Evolutionary conservation across 2,113 vertebrate genomes (phyloP).

Genomic region (Python bivittatus): DNA sequence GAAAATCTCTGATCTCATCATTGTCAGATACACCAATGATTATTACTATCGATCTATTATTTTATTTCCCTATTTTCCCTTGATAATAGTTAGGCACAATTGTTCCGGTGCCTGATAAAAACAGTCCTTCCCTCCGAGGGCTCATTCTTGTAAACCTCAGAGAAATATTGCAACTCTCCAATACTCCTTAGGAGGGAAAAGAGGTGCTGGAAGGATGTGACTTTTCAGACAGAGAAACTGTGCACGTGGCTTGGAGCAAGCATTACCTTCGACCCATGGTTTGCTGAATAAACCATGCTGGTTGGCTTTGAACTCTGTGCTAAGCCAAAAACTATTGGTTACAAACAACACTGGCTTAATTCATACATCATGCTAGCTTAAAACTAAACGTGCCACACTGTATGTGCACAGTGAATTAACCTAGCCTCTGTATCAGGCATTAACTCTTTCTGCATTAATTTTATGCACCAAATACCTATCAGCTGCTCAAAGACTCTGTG

Average conservation of each 20-base stretch:
- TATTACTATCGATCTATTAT: background rate
- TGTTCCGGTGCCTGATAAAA: constrained; percentile 10
- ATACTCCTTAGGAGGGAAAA: background rate
- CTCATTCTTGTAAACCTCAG: background rate
- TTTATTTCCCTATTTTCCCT: background rate
- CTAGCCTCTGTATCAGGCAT: background rate
- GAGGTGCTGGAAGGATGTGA: background rate
- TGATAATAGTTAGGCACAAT: constrained; percentile 16
- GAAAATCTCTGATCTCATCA: constrained; percentile 21
- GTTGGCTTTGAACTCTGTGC: background rate
- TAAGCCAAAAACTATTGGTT: background rate
- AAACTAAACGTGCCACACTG: background rate
- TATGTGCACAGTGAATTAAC: background rate
- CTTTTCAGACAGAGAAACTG: background rate
- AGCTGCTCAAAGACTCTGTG: background rate
- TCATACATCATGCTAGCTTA: background rate
- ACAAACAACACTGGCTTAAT: background rate
- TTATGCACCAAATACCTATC: background rate
- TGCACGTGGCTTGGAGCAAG: background rate
- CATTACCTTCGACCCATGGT: background rate
- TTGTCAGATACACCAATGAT: constrained; percentile 28
- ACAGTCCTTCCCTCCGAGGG: background rate
- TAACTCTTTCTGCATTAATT: background rate
- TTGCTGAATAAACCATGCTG: background rate
- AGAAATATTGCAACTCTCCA: background rate